phyloP scores from a whole-genome alignment of 2,888 invertebrate species.

The Patella depressa region DNA sequence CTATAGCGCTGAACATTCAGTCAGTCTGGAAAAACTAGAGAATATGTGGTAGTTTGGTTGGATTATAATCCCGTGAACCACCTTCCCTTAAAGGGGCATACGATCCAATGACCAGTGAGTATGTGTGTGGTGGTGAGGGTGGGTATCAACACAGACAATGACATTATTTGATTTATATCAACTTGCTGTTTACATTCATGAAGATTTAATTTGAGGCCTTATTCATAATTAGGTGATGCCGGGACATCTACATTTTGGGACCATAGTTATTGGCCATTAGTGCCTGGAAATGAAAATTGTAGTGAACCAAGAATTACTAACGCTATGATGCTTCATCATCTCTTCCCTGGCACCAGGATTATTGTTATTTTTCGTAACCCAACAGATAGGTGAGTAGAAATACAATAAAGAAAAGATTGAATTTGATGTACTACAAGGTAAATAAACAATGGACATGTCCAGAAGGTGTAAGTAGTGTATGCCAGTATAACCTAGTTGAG shows the following conservation, averaged over 20 bases:
- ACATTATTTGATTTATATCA: too few species aligned
- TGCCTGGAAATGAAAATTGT: conserved; percentile 6
- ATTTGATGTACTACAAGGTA: background rate
- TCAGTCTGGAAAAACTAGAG: too few species aligned
- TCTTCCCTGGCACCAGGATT: background rate
- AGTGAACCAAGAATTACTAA: background rate
- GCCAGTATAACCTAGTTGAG: too few species aligned
- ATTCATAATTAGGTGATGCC: background rate
- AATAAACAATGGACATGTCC: background rate
- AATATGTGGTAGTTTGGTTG: too few species aligned
- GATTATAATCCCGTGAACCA: too few species aligned
- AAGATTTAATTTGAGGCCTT: too few species aligned
- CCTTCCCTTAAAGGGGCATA: too few species aligned
- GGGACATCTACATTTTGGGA: background rate
- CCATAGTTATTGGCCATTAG: background rate
- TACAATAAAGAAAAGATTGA: background rate
- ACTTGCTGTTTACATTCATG: too few species aligned
- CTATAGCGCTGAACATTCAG: too few species aligned
- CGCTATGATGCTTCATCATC: background rate
- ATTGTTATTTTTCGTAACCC: background rate
- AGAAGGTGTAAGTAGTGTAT: background rate
- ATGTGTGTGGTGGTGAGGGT: too few species aligned
- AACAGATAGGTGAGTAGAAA: background rate
- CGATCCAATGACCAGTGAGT: too few species aligned
- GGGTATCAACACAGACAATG: too few species aligned